Percentiles rank a stretch among this genome's conserved stretches.
phyloP scores from a whole-genome alignment of 2,797 vertebrate genomes.

The Myotis pilosus region DNA sequence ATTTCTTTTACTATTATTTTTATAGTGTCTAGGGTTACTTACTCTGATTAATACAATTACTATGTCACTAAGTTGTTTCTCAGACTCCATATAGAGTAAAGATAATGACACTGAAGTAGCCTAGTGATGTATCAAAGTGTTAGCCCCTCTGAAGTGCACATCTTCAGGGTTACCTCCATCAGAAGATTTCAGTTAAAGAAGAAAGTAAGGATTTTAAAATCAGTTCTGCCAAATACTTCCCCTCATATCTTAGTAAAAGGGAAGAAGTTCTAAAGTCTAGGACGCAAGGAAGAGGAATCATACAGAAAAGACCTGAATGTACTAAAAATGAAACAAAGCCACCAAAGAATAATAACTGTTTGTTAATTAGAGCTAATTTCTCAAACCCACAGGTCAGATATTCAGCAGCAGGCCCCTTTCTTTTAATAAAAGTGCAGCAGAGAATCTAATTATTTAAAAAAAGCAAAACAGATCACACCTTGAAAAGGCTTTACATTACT shows the following conservation, averaged over 20 bases:
- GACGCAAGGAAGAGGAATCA: neutral
- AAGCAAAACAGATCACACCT: neutral
- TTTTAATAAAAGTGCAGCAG: neutral
- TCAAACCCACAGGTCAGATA: neutral
- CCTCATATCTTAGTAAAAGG: neutral
- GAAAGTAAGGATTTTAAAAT: neutral
- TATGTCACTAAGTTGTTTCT: neutral
- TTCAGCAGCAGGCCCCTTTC: neutral
- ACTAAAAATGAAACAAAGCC: neutral
- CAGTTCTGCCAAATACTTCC: neutral
- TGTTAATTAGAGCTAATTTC: neutral
- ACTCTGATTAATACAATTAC: neutral
- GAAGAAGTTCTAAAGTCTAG: neutral
- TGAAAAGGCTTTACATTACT: neutral
- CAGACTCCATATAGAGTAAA: neutral
- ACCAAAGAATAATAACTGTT: neutral
- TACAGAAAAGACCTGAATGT: neutral
- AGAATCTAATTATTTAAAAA: conserved; percentile 4
- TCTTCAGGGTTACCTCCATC: neutral
- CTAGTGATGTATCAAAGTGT: neutral
- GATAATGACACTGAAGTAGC: neutral
- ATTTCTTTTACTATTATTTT: neutral
- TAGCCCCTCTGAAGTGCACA: neutral
- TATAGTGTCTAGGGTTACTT: neutral
- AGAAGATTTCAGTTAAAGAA: neutral